phyloP scores from a whole-genome alignment of 2,888 invertebrate species.

The Geophilus truncorum region DNA sequence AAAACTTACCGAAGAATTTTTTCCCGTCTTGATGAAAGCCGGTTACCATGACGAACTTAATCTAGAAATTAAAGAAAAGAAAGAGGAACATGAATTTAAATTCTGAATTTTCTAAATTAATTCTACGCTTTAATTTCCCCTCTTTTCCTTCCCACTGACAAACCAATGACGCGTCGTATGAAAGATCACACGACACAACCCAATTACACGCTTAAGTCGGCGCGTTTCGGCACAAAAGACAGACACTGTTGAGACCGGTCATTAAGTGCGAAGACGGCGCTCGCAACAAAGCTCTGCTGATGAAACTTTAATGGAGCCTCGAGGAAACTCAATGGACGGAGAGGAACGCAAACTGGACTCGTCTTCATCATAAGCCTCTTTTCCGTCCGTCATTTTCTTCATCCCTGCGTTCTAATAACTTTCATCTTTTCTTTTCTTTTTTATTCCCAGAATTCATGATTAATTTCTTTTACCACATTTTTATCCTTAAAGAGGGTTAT shows the following conservation, averaged over 20 bases:
- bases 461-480: no score
- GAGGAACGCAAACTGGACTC: background rate
- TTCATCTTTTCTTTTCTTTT: background rate
- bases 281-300: background rate
- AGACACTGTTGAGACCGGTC: background rate
- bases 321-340: background rate
- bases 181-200: background rate
- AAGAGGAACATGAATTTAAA: no score
- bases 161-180: background rate
- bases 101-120: background rate
- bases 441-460: no score
- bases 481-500: no score
- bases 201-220: background rate
- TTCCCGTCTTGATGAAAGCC: background rate
- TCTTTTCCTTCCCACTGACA: background rate
- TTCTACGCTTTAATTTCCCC: background rate
- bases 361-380: background rate
- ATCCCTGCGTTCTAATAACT: background rate
- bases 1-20: background rate
- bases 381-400: no score
- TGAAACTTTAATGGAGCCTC: background rate
- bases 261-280: background rate
- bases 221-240: background rate
- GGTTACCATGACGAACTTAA: background rate
- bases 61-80: background rate